Base-by-base conservation (phyloP, 2,113 vertebrate species). In the Phainopepla nitens region DNA sequence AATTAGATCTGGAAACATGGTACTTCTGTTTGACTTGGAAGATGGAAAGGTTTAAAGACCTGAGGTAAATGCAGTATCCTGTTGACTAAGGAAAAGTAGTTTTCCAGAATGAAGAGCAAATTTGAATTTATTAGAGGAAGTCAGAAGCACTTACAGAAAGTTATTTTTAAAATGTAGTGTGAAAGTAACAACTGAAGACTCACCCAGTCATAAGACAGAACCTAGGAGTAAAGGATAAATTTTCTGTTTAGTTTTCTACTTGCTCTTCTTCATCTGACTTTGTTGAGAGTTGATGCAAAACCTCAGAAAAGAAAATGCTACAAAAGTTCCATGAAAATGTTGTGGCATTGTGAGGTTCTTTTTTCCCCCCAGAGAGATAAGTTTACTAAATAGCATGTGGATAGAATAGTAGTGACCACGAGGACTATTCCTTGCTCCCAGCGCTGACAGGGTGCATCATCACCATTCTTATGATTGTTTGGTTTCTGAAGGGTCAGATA, bases 341-440 rank as follows among this genome's bases (percentile, higher is more conserved):
- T 65, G 23, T 88, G 53, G 39, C 11, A 31, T 11, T 33, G 1
- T 23, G 77, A 49, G 22, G 69, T 41, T 49, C 4, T 27, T 60
- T 41, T 16, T 25, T 10, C 0, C 2, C 3, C 13, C 1, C 2
- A 0, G 7, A 50, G 71, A 54, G 7, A 44, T 6, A 28, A 41
- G 13, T 70, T 66, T 57, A 53, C 31, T 53, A 69, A 82, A 71
- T 15, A n/a, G 13, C 0, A 0, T 41, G 15, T 42, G 20, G 42
- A 44, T 54, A 42, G 31, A 77, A 51, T 60, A 58, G 31, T 27
- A 64, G n/a, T 68, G 68, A 49, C 25, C 39, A 10, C 36, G 29
- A 44, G 35, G n/a, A 64, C 22, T 50, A 10, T 33, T 47, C 12
- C 20, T 49, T 57, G 16, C 35, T 84, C 39, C 45, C 25, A 82